phyloP scores from a whole-genome alignment of 2,888 invertebrate genomes.

The Hemicrepidius hirtus region DNA sequence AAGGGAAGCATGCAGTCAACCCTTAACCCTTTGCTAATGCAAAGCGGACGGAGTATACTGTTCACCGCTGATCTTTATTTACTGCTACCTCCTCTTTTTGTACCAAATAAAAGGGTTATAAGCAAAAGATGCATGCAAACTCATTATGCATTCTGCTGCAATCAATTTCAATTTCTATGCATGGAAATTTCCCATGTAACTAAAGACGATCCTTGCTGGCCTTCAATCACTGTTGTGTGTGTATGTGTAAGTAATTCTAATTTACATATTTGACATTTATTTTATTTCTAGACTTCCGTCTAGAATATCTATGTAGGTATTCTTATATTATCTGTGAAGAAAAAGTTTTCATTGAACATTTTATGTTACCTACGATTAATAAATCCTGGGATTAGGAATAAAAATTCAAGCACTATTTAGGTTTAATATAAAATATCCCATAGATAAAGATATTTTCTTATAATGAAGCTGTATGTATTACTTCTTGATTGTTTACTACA shows the following conservation, averaged over 20 bases:
- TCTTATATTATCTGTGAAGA: neutral
- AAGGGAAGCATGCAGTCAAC: conserved; percentile 56
- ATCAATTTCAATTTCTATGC: conserved; percentile 56
- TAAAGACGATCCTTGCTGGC: conserved; percentile 48
- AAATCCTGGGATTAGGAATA: too few relatives aligned
- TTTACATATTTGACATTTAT: conserved; percentile 33
- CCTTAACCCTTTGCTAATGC: conserved; percentile 59
- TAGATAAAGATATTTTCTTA: too few relatives aligned
- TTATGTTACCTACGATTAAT: too few relatives aligned
- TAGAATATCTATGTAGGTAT: neutral
- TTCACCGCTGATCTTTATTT: conserved; percentile 45
- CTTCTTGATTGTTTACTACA: too few relatives aligned
- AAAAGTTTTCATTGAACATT: too few relatives aligned
- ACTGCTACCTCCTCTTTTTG: conserved; percentile 39
- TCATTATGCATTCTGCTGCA: conserved; percentile 55
- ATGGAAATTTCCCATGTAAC: conserved; percentile 58
- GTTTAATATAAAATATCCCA: too few relatives aligned
- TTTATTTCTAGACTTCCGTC: conserved; percentile 11
- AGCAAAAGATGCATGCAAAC: conserved; percentile 52
- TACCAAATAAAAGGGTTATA: conserved; percentile 37
- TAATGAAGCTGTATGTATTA: too few relatives aligned
- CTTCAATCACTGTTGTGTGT: conserved; percentile 6
- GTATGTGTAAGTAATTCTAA: conserved; percentile 2
- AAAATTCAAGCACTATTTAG: too few relatives aligned
- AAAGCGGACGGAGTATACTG: conserved; percentile 39